Evolutionary conservation across 2,797 vertebrate species (phyloP).

Genomic region (Xenops minutus): DNA sequence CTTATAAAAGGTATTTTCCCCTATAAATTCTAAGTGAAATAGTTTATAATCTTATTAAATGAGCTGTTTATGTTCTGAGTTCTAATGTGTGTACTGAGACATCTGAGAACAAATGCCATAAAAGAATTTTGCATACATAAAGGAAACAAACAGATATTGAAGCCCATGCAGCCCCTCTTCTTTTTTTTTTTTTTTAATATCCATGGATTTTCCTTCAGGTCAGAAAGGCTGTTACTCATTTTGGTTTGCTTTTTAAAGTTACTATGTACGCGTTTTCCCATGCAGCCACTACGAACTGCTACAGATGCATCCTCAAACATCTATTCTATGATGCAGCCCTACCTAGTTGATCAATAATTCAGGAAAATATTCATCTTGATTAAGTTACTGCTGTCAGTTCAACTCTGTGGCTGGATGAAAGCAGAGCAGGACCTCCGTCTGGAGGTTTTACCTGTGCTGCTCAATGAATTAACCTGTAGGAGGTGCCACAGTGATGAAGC

Average conservation of each 20-base stretch:
- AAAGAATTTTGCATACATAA: not conserved
- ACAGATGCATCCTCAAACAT: not conserved
- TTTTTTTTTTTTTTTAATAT: not conserved
- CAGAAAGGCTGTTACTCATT: not conserved
- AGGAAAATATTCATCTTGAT: not conserved
- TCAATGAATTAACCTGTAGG: not conserved
- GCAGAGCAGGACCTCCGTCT: not conserved
- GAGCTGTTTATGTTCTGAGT: not conserved
- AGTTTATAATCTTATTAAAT: not conserved
- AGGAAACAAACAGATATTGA: not conserved
- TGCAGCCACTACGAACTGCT: rapidly evolving
- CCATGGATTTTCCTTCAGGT: not conserved
- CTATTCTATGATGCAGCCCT: not conserved
- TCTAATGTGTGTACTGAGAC: not conserved
- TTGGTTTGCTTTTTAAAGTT: not conserved
- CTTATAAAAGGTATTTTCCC: not conserved
- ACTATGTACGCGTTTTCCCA: not conserved
- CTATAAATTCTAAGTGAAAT: not conserved
- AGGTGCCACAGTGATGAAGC: not conserved
- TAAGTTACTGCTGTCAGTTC: not conserved
- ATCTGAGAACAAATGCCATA: not conserved
- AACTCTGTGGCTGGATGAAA: not conserved
- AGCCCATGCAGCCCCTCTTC: not conserved
- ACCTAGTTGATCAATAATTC: not conserved
- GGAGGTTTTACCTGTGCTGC: not conserved